phyloP scores from a whole-genome alignment of 2,113 vertebrate genomes.

The Melospiza georgiana region DNA sequence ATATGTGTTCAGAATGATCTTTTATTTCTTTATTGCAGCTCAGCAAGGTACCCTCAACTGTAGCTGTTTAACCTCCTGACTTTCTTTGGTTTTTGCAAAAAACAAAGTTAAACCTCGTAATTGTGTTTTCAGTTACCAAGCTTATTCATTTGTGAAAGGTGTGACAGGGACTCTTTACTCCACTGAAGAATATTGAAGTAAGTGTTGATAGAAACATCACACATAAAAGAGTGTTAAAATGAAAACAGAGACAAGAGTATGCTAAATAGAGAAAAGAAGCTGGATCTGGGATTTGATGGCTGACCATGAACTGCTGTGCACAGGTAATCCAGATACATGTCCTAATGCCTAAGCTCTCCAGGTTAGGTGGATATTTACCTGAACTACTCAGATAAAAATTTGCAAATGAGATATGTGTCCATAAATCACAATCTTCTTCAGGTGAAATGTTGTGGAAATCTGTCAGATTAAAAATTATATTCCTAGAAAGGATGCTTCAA shows the following conservation, averaged over 20 bases:
- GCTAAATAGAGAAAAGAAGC: not conserved
- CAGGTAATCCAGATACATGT: not conserved
- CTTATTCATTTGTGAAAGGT: not conserved
- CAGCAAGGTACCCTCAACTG: slow-evolving; percentile 3
- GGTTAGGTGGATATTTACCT: not conserved
- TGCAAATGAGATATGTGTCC: not conserved
- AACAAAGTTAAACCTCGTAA: not conserved
- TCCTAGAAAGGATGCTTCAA: not conserved
- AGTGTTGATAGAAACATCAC: not conserved
- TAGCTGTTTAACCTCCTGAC: not conserved
- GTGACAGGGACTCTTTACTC: not conserved
- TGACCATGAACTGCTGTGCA: not conserved
- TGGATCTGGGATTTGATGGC: not conserved
- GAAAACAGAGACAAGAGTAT: not conserved
- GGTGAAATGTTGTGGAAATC: not conserved
- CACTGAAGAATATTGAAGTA: not conserved
- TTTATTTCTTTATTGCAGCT: not conserved
- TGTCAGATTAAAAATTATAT: not conserved
- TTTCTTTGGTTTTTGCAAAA: not conserved
- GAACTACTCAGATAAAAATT: not conserved
- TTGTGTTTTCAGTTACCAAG: not conserved
- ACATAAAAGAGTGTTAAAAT: not conserved
- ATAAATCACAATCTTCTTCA: not conserved
- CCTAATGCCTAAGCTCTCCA: not conserved
- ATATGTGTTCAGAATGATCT: not conserved